These are phyloP conservation scores for Leptobrachium leishanense DNA, from an alignment of 2,113 vertebrate species.

Conservation along the genomic window DNA sequence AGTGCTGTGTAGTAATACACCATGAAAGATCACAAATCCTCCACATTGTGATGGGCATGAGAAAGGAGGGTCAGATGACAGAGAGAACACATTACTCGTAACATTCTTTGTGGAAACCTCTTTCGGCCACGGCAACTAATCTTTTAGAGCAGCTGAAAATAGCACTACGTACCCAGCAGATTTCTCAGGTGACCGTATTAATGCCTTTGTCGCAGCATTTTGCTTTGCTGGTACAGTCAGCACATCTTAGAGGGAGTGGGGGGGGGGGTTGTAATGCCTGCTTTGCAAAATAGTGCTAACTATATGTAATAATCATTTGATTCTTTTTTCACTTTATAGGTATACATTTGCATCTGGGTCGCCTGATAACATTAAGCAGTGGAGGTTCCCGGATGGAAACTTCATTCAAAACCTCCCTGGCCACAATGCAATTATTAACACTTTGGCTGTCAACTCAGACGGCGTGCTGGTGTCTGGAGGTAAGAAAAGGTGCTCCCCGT, in stretches of 20 bases:
- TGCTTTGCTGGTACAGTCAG: not conserved
- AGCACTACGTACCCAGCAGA: not conserved
- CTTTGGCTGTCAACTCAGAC: constrained; percentile 90
- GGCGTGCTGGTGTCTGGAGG: constrained; percentile 97
- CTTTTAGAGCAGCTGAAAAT: constrained; percentile 12
- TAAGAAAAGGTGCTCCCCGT: constrained; percentile 54
- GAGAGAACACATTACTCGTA: not conserved
- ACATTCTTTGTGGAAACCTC: not conserved
- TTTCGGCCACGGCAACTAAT: not conserved
- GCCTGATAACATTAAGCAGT: constrained; percentile 98
- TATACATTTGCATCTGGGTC: constrained; percentile 97
- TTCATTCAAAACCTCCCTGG: constrained; percentile 98
- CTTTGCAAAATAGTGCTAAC: not conserved
- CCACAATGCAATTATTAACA: constrained; percentile 97
- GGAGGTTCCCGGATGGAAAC: constrained; percentile 96
- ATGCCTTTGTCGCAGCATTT: constrained; percentile 15
- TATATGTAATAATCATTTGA: not conserved
- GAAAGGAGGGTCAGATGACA: not conserved
- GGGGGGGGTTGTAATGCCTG: not conserved
- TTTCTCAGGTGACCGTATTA: constrained; percentile 1
- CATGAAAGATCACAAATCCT: not conserved
- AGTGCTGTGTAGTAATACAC: too few species aligned
- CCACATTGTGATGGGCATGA: not conserved
- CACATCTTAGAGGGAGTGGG: not conserved
- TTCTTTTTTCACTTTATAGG: constrained; percentile 64